These are phyloP conservation scores for Steatocranus sp. DNA, from an alignment of 2,797 vertebrate genomes.

Conservation along the genomic window DNA sequence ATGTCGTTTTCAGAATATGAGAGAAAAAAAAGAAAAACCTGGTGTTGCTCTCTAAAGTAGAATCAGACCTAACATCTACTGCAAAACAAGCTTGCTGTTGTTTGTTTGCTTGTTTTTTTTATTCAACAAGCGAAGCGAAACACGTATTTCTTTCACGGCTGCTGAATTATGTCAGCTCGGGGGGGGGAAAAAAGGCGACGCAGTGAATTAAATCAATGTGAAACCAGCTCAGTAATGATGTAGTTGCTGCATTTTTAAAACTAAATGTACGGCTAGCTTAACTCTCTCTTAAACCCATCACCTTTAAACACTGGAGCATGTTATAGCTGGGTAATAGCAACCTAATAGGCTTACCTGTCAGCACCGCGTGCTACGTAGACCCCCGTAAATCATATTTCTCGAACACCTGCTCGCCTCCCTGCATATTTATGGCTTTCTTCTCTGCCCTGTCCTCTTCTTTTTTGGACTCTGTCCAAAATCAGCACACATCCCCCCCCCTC, in stretches of 20 bases:
- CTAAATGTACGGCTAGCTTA: slow-evolving; percentile 4
- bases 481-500: background rate
- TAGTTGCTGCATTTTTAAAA: background rate
- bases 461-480: slow-evolving; percentile 64
- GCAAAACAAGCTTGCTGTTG: background rate
- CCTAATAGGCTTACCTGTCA: slow-evolving; percentile 79
- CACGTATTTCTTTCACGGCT: background rate
- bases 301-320: slow-evolving; percentile 47
- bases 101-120: background rate
- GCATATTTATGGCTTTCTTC: slow-evolving; percentile 60
- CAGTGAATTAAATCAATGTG: background rate
- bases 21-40: background rate
- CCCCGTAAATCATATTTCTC: slow-evolving; percentile 71
- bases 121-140: background rate
- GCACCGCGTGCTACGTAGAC: slow-evolving; percentile 51
- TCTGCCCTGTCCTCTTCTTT: slow-evolving; percentile 52
- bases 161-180: background rate
- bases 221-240: background rate
- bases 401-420: slow-evolving; percentile 57
- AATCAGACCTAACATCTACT: background rate
- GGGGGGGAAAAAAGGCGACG: background rate
- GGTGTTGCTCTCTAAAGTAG: background rate
- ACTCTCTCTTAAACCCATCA: slow-evolving; percentile 38
- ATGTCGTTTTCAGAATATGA: slow-evolving; percentile 19
- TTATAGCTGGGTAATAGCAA: slow-evolving; percentile 74